These are phyloP conservation scores for Cancer borealis DNA, from an alignment of 2,888 invertebrate genomes.

Conservation along the genomic window DNA sequence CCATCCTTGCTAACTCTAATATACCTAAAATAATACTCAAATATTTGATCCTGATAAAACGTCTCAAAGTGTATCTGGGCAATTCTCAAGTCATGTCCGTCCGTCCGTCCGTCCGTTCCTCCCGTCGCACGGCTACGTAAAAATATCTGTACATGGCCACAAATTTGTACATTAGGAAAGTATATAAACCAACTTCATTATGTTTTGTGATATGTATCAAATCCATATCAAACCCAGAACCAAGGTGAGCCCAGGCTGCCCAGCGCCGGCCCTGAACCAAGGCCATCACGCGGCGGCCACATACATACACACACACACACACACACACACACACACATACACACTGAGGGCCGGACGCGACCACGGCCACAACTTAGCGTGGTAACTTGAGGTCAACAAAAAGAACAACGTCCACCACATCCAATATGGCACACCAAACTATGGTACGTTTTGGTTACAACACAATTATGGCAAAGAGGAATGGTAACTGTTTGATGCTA, in stretches of 20 bases:
- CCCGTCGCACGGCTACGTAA: constrained; percentile 52
- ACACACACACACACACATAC: too few relatives aligned
- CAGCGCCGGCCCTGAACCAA: background rate
- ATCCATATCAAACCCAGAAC: background rate
- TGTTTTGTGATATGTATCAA: background rate
- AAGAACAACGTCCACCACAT: constrained; percentile 12
- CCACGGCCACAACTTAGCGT: constrained; percentile 17
- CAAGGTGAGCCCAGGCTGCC: background rate
- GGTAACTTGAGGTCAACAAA: constrained; percentile 42
- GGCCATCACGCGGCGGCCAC: background rate
- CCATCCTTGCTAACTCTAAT: constrained; percentile 64
- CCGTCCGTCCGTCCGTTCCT: background rate
- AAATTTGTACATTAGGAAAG: constrained; percentile 71
- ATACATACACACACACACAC: too few relatives aligned
- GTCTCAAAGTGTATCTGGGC: constrained; percentile 58
- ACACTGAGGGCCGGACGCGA: background rate
- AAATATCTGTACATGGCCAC: constrained; percentile 74
- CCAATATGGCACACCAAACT: constrained; percentile 53
- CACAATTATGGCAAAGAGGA: constrained; percentile 3
- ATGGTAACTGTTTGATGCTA: background rate
- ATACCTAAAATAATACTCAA: constrained; percentile 73
- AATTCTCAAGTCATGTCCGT: constrained; percentile 53
- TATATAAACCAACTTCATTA: constrained; percentile 4
- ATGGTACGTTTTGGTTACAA: constrained; percentile 21
- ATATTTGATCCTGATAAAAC: constrained; percentile 72